Evolutionary conservation across 2,888 invertebrate genomes (phyloP), one percentile per base, ranked within the genome.

Genomic region (Nycteola revayana): DNA sequence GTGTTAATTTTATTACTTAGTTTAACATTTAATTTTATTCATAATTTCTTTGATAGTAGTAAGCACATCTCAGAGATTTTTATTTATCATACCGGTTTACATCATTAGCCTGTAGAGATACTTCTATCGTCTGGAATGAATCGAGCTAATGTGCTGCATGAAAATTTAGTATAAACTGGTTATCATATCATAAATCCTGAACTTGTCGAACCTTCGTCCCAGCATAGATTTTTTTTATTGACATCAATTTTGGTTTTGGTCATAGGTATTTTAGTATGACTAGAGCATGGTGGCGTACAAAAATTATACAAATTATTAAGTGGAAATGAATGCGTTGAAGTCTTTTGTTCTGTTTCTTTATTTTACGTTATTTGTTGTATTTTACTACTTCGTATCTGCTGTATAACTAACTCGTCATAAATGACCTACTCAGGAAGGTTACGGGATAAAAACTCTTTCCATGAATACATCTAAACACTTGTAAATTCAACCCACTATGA

Each of bases 41-140:
- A 66, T 72, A 59, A 48, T 54, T 72, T 60, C 57, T 63, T 71
- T 72, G 42, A 51, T 50, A 65, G 75, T 79, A 77, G 79, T 65
- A 58, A 59, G 73, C 77, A 80, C 75, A 67, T 66, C 51, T 60
- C 60, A 61, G 55, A 57, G 46, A 67, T 69, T 69, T 68, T 21
- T 5, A 53, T 69, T 66, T 62, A 48, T 70, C 66, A 68, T 74
- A 67, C 62, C 67, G 69, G 68, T 75, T 21, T 70, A 51, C 42
- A 56, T 69, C 68, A 78, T 78, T 83, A 82, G 86, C 63, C 69
- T 71, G 83, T 85, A 86, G 85, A 75, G 61, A 60, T 79, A 70
- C 59, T 63, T 66, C 48, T 66, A 61, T 66, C 72, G 64, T 75
- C 65, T 72, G 71, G 71, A 75, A 75, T 79, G 73, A 60, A 67